Evolutionary conservation across 2,113 vertebrate species (phyloP).

Genomic region (Onychostoma macrolepis): DNA sequence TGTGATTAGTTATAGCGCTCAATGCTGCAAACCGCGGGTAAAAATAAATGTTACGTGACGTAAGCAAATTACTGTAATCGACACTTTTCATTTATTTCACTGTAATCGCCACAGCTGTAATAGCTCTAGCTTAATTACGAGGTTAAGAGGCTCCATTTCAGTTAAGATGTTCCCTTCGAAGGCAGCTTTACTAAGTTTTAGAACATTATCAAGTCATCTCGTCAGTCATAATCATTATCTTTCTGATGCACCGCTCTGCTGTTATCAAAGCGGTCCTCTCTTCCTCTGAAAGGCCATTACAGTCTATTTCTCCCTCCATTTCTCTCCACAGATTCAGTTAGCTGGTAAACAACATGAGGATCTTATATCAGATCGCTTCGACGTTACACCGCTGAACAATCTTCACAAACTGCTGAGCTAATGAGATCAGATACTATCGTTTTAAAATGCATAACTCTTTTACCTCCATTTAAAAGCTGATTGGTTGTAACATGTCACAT

Average conservation of each 20-base stretch:
- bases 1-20: background rate
- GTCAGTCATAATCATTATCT: background rate
- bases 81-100: too few species aligned
- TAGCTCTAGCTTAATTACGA: too few species aligned
- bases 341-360: slow-evolving; percentile 40
- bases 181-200: background rate
- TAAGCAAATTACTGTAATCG: too few species aligned
- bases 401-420: slow-evolving; percentile 14
- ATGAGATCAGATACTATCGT: background rate
- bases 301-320: slow-evolving; percentile 29
- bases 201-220: background rate
- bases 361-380: slow-evolving; percentile 13
- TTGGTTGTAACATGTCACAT: background rate
- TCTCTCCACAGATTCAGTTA: slow-evolving; percentile 50
- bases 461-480: background rate
- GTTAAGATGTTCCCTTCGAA: background rate
- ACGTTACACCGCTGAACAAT: background rate
- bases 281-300: slow-evolving; percentile 38
- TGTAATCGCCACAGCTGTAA: too few species aligned
- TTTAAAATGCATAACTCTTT: background rate
- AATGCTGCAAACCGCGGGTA: too few species aligned
- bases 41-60: too few species aligned
- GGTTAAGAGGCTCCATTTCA: background rate
- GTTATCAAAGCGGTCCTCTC: background rate
- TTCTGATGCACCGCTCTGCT: background rate